These are phyloP conservation scores for Ostrea denselamellosa DNA, from an alignment of 1,140 invertebrate species.

Conservation along the genomic window DNA sequence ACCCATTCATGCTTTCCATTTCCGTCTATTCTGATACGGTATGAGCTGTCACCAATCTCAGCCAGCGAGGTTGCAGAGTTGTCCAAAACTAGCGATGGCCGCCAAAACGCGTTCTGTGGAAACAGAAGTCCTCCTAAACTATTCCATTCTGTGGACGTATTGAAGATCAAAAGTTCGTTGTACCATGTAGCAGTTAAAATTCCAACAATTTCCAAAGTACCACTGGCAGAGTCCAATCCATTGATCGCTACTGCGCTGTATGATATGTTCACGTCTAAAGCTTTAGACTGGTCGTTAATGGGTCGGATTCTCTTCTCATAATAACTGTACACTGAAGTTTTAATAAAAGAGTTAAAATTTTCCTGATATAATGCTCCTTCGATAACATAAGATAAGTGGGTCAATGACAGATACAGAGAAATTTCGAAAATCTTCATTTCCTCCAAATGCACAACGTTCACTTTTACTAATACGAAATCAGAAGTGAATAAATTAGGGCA, in stretches of 20 bases:
- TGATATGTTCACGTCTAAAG: slow-evolving; percentile 34
- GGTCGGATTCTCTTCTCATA: slow-evolving; percentile 49
- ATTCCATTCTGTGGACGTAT: slow-evolving; percentile 41
- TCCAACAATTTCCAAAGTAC: slow-evolving; percentile 46
- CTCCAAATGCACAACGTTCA: neutral
- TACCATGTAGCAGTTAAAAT: slow-evolving; percentile 45
- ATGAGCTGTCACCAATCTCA: slow-evolving; percentile 42
- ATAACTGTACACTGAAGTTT: slow-evolving; percentile 6
- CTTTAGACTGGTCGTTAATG: slow-evolving; percentile 36
- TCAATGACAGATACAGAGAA: neutral
- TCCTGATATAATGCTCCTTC: neutral
- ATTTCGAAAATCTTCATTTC: neutral
- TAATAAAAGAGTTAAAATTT: slow-evolving; percentile 14
- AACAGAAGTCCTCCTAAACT: slow-evolving; percentile 26
- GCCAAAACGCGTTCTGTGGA: slow-evolving; percentile 46
- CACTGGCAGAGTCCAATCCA: slow-evolving; percentile 41
- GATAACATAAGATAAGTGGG: neutral
- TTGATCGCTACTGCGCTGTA: slow-evolving; percentile 42
- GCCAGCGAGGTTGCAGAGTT: slow-evolving; percentile 46
- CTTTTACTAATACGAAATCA: neutral
- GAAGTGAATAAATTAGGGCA: neutral
- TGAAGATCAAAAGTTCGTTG: slow-evolving; percentile 43
- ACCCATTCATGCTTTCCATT: slow-evolving; percentile 44
- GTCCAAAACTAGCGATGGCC: slow-evolving; percentile 46
- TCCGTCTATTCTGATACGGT: slow-evolving; percentile 44